phyloP scores from a whole-genome alignment of 2,797 vertebrate species.

The Pristis pectinata region DNA sequence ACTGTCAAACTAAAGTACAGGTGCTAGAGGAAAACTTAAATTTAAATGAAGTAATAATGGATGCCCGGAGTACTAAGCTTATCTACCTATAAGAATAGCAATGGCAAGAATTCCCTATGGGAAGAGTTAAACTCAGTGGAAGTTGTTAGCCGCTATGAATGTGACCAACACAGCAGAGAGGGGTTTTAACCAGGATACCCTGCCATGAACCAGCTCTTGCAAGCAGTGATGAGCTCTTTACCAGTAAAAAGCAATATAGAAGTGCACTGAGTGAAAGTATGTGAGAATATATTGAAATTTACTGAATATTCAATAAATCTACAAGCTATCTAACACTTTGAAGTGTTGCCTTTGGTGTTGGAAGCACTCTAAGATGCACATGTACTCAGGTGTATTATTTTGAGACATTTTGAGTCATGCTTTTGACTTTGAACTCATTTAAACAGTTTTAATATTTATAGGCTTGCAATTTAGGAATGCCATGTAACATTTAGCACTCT shows the following conservation, averaged over 20 bases:
- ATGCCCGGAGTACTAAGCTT: neutral
- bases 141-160: neutral
- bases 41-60: neutral
- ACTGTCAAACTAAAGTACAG: neutral
- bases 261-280: neutral
- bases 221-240: neutral
- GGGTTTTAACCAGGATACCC: neutral
- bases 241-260: neutral
- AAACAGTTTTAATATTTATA: neutral
- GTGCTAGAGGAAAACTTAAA: neutral
- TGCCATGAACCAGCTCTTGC: neutral
- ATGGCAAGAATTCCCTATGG: neutral
- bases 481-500: neutral
- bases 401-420: neutral
- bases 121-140: neutral
- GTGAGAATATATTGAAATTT: neutral
- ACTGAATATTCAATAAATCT: neutral
- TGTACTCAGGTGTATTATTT: neutral
- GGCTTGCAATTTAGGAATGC: neutral
- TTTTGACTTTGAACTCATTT: constrained; percentile 1
- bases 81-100: neutral
- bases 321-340: neutral
- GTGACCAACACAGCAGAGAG: neutral
- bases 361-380: neutral
- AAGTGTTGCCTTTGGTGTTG: neutral